Base-by-base conservation (phyloP, 2,797 vertebrate genomes). In the Syngnathus acus region DNA sequence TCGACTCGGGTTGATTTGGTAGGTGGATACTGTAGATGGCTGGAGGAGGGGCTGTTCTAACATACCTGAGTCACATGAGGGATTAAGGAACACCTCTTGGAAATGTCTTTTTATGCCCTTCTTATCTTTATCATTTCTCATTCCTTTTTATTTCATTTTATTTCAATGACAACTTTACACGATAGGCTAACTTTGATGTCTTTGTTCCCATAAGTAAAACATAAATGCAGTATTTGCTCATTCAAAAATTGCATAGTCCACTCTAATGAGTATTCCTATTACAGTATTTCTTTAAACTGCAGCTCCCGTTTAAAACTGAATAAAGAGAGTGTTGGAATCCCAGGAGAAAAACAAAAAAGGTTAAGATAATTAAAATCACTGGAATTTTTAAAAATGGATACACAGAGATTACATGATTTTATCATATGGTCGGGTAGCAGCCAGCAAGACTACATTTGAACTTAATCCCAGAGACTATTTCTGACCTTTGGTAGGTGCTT, bases 11-110 rank as follows among this genome's bases (percentile, higher is more conserved):
- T 23, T 53, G 10, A 4, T 21, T 65, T 37, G 53, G 62, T 26
- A n/a, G 67, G 53, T n/a, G 39, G 42, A n/a, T 38, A 1, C 50
- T 43, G 37, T 13, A n/a, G 43, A 21, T 17, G 48, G 45, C 5
- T 0, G 47, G 60, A 23, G 4, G 53, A 60, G 58, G 58, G 17
- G 58, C 16, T 6, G 0, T 39, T 61, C 58, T 61, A 14, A 38
- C 26, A 32, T 59, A n/a, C 11, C 16, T 40, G 58, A 19, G 39
- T 61, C 58, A 61, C 58, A 61, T 61, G 58, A 61, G 16, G 37
- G 16, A 32, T 38, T 61, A 23, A 51, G 21, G 3, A 51, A 21
- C 50, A 21, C 50, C 9, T 51, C 50, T 21, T 10, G 8, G 50
- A 51, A 51, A 51, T 10, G n/a, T 51, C 50, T 21, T n/a, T 51